phyloP scores from a whole-genome alignment of 1,140 invertebrate genomes.

The Leptinotarsa lineolata region DNA sequence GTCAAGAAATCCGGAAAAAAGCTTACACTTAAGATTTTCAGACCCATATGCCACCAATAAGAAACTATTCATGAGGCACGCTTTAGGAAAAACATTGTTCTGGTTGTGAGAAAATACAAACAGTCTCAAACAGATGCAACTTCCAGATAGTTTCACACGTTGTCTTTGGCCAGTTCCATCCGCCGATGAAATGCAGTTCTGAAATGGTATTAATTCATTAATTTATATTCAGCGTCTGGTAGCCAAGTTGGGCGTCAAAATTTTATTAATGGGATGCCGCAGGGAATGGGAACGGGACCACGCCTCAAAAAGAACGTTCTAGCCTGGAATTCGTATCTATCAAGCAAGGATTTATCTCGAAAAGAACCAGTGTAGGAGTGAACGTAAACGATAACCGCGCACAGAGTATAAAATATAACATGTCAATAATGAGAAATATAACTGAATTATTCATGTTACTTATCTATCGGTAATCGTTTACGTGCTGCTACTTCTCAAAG shows the following conservation, averaged over 20 bases:
- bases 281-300: constrained; percentile 42
- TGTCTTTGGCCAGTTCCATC: constrained; percentile 10
- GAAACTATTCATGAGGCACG: too few species aligned
- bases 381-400: constrained; percentile 38
- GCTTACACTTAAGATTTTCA: too few species aligned
- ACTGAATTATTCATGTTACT: constrained; percentile 20
- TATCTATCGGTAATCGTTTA: constrained; percentile 20
- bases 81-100: too few species aligned
- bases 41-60: too few species aligned
- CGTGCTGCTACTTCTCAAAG: not conserved
- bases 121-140: not conserved
- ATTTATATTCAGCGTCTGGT: constrained; percentile 50
- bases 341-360: constrained; percentile 39
- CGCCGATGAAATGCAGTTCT: constrained; percentile 4
- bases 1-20: too few species aligned
- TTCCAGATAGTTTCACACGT: constrained; percentile 7
- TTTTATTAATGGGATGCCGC: constrained; percentile 48
- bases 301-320: constrained; percentile 40
- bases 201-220: constrained; percentile 46
- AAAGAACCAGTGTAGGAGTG: constrained; percentile 35
- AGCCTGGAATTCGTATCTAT: constrained; percentile 39
- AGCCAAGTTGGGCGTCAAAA: constrained; percentile 49
- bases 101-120: too few species aligned
- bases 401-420: constrained; percentile 38
- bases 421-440: constrained; percentile 32